These are phyloP conservation scores for Selene dorsalis DNA, from an alignment of 2,797 vertebrate species.

Conservation along the genomic window DNA sequence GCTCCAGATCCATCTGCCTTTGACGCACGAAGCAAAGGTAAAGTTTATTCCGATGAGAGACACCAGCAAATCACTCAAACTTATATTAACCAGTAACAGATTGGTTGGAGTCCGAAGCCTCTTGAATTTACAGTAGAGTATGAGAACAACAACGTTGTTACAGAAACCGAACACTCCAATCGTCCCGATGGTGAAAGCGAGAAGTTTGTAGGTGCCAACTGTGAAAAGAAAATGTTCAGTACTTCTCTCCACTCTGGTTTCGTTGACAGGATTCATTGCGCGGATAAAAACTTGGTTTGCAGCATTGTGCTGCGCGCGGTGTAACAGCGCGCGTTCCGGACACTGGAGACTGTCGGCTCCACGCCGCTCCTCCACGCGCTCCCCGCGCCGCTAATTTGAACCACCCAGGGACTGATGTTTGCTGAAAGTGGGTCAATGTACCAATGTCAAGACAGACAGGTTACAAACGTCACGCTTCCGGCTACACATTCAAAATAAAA, in stretches of 20 bases:
- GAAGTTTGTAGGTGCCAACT: constrained; percentile 87
- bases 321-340: constrained; percentile 27
- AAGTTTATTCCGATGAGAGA: constrained; percentile 89
- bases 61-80: constrained; percentile 90
- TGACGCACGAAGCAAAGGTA: constrained; percentile 90
- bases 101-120: constrained; percentile 89
- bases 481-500: constrained; percentile 42
- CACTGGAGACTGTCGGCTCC: not conserved
- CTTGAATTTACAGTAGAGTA: constrained; percentile 89
- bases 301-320: constrained; percentile 66
- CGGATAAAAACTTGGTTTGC: constrained; percentile 65
- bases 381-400: constrained; percentile 67
- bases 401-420: constrained; percentile 15
- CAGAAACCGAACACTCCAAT: constrained; percentile 89
- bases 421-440: constrained; percentile 72
- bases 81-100: constrained; percentile 89
- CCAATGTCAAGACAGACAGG: constrained; percentile 10
- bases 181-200: constrained; percentile 87
- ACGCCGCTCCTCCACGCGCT: constrained; percentile 10
- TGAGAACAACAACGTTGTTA: constrained; percentile 88
- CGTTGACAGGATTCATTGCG: constrained; percentile 83
- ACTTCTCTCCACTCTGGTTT: constrained; percentile 66
- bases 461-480: not conserved
- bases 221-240: constrained; percentile 79
- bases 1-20: constrained; percentile 90